A percentile compares a stretch with the other conserved stretches of the same genome.
Conservation (phyloP, 2,888 invertebrate species). For the Scaptomyza cyrtandrae region DNA sequence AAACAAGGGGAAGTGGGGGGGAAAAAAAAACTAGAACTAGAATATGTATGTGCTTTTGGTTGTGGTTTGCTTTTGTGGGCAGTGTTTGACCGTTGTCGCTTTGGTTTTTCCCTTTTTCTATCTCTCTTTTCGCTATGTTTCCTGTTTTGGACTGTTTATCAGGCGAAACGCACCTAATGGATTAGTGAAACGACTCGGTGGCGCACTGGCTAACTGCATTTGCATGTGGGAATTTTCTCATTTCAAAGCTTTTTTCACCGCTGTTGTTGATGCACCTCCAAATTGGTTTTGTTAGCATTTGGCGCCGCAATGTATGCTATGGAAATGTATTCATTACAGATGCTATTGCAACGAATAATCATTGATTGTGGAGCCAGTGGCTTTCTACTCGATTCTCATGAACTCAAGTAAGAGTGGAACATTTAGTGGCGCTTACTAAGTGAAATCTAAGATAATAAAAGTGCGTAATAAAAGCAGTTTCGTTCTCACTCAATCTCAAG, state of each 20-base stretch:
- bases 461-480: no score
- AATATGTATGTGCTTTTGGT: slow-evolving; percentile 43
- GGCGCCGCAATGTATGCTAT: slow-evolving; percentile 32
- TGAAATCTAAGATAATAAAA: no score
- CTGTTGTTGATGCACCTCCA: slow-evolving; percentile 27
- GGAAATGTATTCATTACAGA: slow-evolving; percentile 8
- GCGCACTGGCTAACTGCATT: slow-evolving; percentile 39
- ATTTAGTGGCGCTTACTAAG: neutral
- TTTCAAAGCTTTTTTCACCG: neutral
- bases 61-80: slow-evolving; percentile 60
- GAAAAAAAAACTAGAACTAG: slow-evolving; percentile 17
- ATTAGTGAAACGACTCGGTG: slow-evolving; percentile 40
- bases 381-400: neutral
- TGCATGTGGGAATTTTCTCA: slow-evolving; percentile 36
- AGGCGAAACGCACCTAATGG: slow-evolving; percentile 66
- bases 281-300: slow-evolving; percentile 35
- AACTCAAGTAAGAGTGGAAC: neutral
- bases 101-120: slow-evolving; percentile 39
- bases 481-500: neutral
- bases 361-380: neutral
- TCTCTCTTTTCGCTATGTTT: neutral
- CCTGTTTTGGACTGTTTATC: slow-evolving; percentile 52
- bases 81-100: slow-evolving; percentile 51
- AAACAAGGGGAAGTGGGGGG: neutral
- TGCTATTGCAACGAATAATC: neutral